phyloP scores from a whole-genome alignment of 2,888 invertebrate genomes.

The Drosophila kuntzei region DNA sequence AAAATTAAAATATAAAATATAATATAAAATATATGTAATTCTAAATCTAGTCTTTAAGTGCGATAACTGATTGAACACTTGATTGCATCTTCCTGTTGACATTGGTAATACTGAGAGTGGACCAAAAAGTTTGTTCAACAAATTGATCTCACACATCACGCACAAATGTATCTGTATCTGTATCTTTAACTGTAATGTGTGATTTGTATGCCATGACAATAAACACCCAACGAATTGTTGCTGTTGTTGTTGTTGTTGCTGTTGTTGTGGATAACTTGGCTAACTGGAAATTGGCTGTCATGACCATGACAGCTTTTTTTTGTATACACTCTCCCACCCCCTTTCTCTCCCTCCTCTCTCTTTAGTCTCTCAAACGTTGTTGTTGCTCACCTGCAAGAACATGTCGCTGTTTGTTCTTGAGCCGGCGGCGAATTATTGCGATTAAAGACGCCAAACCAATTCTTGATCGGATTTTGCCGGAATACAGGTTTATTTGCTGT shows the following conservation, averaged over 20 bases:
- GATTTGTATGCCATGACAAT: constrained; percentile 72
- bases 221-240: constrained; percentile 45
- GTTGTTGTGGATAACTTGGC: constrained; percentile 57
- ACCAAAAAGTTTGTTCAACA: constrained; percentile 12
- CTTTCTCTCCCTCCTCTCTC: not conserved
- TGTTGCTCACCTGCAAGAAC: constrained; percentile 80
- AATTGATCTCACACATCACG: constrained; percentile 25
- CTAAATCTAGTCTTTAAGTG: not conserved
- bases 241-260: constrained; percentile 10
- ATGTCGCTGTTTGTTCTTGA: constrained; percentile 82
- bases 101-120: constrained; percentile 12
- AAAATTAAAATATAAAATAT: too few relatives aligned
- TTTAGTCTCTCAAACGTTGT: not conserved
- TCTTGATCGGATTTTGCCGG: constrained; percentile 85
- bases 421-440: constrained; percentile 87
- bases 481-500: constrained; percentile 68
- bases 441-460: constrained; percentile 88
- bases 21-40: not conserved
- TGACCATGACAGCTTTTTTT: constrained; percentile 66
- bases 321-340: not conserved
- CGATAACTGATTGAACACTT: not conserved
- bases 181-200: constrained; percentile 63
- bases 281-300: constrained; percentile 69
- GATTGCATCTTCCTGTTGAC: constrained; percentile 16
- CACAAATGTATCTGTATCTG: constrained; percentile 16